Evolutionary conservation across 23 tunicate species (phyloP).

Genomic region (Aplidium turbinatum): DNA sequence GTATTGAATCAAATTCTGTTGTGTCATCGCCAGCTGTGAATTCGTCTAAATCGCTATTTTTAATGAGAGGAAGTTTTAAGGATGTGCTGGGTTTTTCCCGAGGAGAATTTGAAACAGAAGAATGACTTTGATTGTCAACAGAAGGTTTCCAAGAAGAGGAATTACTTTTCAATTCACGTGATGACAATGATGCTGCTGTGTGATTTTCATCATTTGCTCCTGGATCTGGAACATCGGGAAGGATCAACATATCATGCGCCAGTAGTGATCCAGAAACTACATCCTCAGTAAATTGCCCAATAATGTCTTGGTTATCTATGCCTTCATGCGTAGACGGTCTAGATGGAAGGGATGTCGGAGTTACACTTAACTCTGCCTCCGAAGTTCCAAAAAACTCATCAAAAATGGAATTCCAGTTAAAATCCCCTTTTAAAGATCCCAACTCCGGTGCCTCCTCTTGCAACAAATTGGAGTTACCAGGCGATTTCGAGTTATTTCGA

Average conservation of each 20-base stretch:
- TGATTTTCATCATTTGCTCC: constrained; percentile 27
- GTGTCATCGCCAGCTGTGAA: too few relatives aligned
- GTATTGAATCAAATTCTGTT: constrained; percentile 20
- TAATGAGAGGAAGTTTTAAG: too few relatives aligned
- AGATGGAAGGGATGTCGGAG: constrained; percentile 30
- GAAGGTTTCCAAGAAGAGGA: constrained; percentile 4
- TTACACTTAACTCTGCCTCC: constrained; percentile 25
- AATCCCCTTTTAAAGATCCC: constrained; percentile 90
- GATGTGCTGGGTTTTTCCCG: too few relatives aligned
- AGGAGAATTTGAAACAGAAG: too few relatives aligned
- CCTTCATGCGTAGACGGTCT: constrained; percentile 25
- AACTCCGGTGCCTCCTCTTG: constrained; percentile 92
- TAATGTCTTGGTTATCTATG: background rate
- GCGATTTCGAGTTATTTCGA: constrained; percentile 8
- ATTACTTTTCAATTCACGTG: background rate
- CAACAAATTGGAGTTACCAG: constrained; percentile 27
- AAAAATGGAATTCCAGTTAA: constrained; percentile 73
- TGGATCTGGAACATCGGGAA: constrained; percentile 26
- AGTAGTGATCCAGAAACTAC: constrained; percentile 11
- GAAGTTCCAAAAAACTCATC: constrained; percentile 52
- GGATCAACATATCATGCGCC: constrained; percentile 9
- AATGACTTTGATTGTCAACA: too few relatives aligned
- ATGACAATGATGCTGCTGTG: background rate
- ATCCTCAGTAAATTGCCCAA: constrained; percentile 16
- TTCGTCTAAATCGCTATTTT: too few relatives aligned